Evolutionary conservation across 1,140 invertebrate species (phyloP).

Genomic region (Penaeus vannamei): DNA sequence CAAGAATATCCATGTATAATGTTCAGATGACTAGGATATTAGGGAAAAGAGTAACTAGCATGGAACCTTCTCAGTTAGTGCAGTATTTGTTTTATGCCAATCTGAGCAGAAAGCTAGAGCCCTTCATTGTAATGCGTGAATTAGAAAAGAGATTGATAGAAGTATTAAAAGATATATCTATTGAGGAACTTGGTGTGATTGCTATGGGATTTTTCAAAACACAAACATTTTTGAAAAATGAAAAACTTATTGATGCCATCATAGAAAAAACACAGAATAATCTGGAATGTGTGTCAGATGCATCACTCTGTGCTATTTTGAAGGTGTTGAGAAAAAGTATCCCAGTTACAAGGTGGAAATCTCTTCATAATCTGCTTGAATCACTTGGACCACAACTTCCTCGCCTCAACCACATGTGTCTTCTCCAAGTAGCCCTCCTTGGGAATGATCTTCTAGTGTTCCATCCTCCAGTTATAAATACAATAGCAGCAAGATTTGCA

Average conservation of each 20-base stretch:
- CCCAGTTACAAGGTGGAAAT: conserved; percentile 47
- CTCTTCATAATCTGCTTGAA: conserved; percentile 55
- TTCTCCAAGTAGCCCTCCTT: conserved; percentile 64
- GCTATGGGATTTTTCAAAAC: conserved; percentile 68
- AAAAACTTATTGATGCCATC: conserved; percentile 58
- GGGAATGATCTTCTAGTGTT: conserved; percentile 65
- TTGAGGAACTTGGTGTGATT: conserved; percentile 68
- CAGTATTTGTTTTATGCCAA: conserved; percentile 68
- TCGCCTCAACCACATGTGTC: conserved; percentile 55
- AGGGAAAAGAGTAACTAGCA: conserved; percentile 48
- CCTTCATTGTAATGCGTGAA: conserved; percentile 50
- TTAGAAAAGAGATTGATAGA: conserved; percentile 60
- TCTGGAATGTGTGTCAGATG: conserved; percentile 61
- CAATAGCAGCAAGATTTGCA: conserved; percentile 60
- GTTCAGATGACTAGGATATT: conserved; percentile 51
- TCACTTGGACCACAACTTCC: conserved; percentile 51
- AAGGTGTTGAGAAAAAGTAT: conserved; percentile 64
- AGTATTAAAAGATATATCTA: conserved; percentile 58
- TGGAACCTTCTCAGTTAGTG: conserved; percentile 64
- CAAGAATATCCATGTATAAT: conserved; percentile 61
- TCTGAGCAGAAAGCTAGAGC: conserved; percentile 59
- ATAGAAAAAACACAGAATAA: conserved; percentile 51
- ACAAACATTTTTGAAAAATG: conserved; percentile 60
- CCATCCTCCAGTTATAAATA: conserved; percentile 53
- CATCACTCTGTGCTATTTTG: conserved; percentile 64